Evolutionary conservation across 2,113 vertebrate species (phyloP).

Genomic region (Empidonax alnorum): DNA sequence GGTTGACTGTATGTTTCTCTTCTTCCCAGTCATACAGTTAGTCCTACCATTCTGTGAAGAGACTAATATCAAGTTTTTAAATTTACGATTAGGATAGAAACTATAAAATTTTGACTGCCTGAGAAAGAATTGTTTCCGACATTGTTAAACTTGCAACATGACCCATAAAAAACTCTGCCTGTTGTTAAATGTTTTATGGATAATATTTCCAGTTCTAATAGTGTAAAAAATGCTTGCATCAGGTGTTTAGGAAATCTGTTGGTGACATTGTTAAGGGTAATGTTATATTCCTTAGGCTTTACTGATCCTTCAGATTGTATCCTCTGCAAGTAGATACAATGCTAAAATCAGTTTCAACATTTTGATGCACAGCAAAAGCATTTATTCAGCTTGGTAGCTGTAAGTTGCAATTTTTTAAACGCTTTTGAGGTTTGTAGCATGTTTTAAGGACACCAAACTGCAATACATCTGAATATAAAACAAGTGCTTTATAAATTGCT

Average conservation of each 20-base stretch:
- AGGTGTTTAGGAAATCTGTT: neutral
- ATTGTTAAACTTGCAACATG: neutral
- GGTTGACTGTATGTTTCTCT: neutral
- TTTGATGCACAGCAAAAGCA: conserved; percentile 8
- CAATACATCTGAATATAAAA: conserved; percentile 61
- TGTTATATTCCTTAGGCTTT: conserved; percentile 32
- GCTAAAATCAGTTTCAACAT: neutral
- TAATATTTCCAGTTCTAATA: neutral
- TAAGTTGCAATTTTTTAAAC: conserved; percentile 8
- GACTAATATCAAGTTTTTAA: neutral
- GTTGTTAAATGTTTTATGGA: neutral
- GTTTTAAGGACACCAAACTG: conserved; percentile 48
- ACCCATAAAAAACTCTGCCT: neutral
- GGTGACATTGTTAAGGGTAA: conserved; percentile 28
- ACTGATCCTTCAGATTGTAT: conserved; percentile 39
- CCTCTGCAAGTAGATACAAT: neutral
- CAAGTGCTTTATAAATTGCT: conserved; percentile 63
- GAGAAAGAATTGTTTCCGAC: neutral
- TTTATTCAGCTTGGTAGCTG: conserved; percentile 29
- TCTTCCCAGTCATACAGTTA: neutral
- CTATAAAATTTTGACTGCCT: neutral
- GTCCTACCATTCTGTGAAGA: neutral
- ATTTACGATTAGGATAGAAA: neutral
- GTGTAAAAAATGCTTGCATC: neutral
- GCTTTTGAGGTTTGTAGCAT: conserved; percentile 34